Conservation (phyloP, 2,113 vertebrate species). For the Ancistrus triradiatus region DNA sequence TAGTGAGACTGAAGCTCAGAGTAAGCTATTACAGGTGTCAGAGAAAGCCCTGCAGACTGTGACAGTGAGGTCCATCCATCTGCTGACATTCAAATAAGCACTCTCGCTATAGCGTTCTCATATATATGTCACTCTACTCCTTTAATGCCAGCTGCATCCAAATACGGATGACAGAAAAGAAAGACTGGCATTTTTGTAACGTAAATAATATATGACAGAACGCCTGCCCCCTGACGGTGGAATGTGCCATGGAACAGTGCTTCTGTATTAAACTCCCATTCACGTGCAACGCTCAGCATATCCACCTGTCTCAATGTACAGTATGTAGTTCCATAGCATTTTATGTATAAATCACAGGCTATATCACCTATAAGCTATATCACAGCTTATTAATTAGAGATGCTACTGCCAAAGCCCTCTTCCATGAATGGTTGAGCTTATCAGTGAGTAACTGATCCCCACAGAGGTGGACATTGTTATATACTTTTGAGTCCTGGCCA, state of each 20-base stretch:
- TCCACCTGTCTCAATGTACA: too few species aligned
- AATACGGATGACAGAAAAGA: constrained; percentile 7
- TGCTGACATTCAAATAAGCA: background rate
- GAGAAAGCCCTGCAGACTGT: constrained; percentile 78
- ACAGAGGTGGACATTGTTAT: constrained; percentile 73
- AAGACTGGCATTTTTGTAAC: constrained; percentile 46
- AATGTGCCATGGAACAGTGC: constrained; percentile 70
- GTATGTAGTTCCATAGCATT: too few species aligned
- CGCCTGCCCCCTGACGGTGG: constrained; percentile 80
- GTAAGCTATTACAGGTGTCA: constrained; percentile 74
- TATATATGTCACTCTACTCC: background rate
- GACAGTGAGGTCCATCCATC: constrained; percentile 64
- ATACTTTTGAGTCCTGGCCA: too few species aligned
- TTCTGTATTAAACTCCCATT: background rate
- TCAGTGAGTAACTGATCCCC: constrained; percentile 74
- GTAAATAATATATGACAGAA: constrained; percentile 83
- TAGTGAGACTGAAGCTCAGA: constrained; percentile 77
- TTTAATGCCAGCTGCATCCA: background rate
- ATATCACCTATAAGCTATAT: background rate
- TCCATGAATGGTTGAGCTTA: constrained; percentile 78
- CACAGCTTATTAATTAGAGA: constrained; percentile 64
- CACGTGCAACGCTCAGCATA: too few species aligned
- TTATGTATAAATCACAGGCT: too few species aligned
- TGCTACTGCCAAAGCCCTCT: constrained; percentile 84
- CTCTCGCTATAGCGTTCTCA: background rate